Evolutionary conservation across 2,113 vertebrate species (phyloP), one percentile per base, ranked within the genome.

Genomic region (Bettongia penicillata): DNA sequence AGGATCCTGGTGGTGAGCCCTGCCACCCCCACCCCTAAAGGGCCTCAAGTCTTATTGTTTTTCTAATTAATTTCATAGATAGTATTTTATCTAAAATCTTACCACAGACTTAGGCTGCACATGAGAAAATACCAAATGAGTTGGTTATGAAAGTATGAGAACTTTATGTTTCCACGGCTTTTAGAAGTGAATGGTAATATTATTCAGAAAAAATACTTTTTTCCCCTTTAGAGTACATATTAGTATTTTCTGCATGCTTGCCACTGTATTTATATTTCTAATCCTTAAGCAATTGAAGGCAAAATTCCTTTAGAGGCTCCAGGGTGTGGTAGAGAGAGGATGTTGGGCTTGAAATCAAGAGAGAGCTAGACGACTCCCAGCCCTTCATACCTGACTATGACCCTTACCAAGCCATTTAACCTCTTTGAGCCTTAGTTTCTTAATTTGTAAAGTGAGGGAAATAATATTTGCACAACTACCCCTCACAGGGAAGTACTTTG

Each of bases 251-350:
- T 93, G 24, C 89, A 3, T 68, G 51, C 90, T 89, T 89, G 52
- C 94, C 55, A 43, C 51, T 43, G 24, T 8, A n/a, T 93, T 95
- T 93, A 48, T 47, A 43, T 91, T 94, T 95, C 92, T 95, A 84
- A 84, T 84, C 94, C 47, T 91, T 93, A 77, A 3, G 16, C 68
- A 84, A 8, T 84, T 84, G 22, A n/a, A 84, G n/a, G 23, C n/a
- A 84, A 43, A 84, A 84, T 84, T 84, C 68, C 16, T 84, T 84
- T 84, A 43, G 68, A 23, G n/a, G 0, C 68, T 84, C 61, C n/a
- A 43, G 43, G 16, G 16, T 84, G 7, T 84, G 68, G 37, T 84
- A 43, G 37, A 84, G 16, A 84, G 16, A 43, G 19, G n/a, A 84
- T 8, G 19, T 84, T 84, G n/a, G 19, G 22, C 68, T 84, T 22